Evolutionary conservation across 2,797 vertebrate species (phyloP), one percentile per base, ranked within the genome.

Genomic region (Sebastes taczanowskii): DNA sequence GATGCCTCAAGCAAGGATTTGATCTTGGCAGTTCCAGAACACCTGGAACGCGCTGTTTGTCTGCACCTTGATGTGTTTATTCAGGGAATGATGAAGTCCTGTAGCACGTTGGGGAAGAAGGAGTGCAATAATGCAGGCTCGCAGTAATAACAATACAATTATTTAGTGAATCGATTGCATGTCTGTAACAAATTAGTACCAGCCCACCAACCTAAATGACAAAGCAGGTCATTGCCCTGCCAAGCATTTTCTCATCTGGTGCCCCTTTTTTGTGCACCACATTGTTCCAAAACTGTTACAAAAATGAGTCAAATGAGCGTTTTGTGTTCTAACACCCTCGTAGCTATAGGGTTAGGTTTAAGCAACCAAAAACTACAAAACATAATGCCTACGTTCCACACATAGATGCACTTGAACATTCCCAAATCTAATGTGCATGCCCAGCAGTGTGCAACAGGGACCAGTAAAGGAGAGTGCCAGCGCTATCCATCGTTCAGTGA

Each of bases 371-470:
- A n/a, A n/a, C 10, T 23, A 66, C 25, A 49, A 64, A n/a, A 66
- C 38, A 56, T 9, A 52, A 25, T 58, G 30, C 38, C 3, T 32
- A 0, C 11, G 38, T 34, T 63, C 25, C 27, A 22, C 6, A 23
- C 16, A 63, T 27, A 22, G 27, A 56, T 60, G 25, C 42, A 49
- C 20, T 22, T 29, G 16, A 25, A 61, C 9, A 8, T 29, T 61
- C n/a, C 13, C 7, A 13, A 11, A 22, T 68, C 27, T 58, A 60
- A 55, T 70, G 52, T 23, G 29, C 42, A 68, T 34, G 25, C 49
- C 65, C 78, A 76, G 56, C 78, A 72, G 53, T 78, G 73, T 79
- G 64, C 70, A 72, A 29, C 34, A 29, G 30, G 68, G 63, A 35
- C 52, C 23, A 25, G n/a, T 63, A 60, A 49, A 62, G 20, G 27